These are phyloP conservation scores for Macaca nemestrina DNA, from an alignment of 2,113 vertebrate species.

Conservation along the genomic window DNA sequence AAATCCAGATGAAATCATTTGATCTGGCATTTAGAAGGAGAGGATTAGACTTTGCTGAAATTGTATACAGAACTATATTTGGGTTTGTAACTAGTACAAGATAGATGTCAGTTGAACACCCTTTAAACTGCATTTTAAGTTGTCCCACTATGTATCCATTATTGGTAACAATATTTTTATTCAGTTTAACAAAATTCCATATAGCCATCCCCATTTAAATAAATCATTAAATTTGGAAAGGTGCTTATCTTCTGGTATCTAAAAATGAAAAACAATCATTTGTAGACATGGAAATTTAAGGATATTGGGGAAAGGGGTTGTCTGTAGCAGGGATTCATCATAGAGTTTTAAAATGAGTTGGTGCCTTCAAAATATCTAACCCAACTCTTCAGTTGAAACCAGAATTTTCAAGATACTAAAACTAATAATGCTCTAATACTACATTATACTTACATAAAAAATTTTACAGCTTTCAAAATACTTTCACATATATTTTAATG, in stretches of 20 bases:
- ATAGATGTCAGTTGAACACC: not conserved
- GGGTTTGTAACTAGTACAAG: constrained; percentile 44
- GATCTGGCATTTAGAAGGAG: not conserved
- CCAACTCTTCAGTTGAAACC: not conserved
- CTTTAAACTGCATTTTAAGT: constrained; percentile 13
- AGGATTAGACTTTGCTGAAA: not conserved
- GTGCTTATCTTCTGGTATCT: not conserved
- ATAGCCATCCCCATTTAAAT: not conserved
- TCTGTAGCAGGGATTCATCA: not conserved
- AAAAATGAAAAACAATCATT: constrained; percentile 3
- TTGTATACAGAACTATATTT: not conserved
- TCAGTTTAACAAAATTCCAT: not conserved
- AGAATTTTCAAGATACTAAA: not conserved
- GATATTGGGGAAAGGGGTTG: not conserved
- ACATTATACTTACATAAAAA: not conserved
- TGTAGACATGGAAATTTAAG: not conserved
- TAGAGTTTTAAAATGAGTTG: not conserved
- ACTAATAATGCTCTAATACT: not conserved
- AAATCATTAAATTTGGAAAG: constrained; percentile 7
- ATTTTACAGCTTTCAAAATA: not conserved
- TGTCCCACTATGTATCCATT: not conserved
- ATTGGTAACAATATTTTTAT: constrained; percentile 34
- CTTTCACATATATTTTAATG: not conserved
- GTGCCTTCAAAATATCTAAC: not conserved
- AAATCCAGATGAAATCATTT: constrained; percentile 29